Evolutionary conservation across 2,113 vertebrate species (phyloP).

Genomic region (Ptilonorhynchus violaceus): DNA sequence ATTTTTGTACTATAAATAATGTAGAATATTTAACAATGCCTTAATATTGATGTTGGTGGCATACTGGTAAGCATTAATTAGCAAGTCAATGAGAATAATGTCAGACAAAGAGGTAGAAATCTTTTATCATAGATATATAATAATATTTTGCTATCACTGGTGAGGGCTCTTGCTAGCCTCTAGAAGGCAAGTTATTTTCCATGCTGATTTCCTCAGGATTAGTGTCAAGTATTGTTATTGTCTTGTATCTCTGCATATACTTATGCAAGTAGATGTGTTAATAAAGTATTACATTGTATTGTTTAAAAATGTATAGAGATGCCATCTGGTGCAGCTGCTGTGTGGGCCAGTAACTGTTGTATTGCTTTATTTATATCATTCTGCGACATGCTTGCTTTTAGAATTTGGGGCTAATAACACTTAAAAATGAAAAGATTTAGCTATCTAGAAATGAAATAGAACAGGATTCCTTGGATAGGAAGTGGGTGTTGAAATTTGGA

Average conservation of each 20-base stretch:
- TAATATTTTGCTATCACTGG: background rate
- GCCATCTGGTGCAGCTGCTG: constrained; percentile 40
- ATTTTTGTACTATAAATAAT: constrained; percentile 55
- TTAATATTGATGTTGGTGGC: constrained; percentile 50
- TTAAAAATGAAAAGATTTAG: background rate
- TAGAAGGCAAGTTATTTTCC: constrained; percentile 28
- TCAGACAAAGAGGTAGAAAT: constrained; percentile 46
- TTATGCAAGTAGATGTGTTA: constrained; percentile 25
- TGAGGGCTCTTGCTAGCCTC: constrained; percentile 7
- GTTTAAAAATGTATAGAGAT: constrained; percentile 50
- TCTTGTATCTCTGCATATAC: constrained; percentile 16
- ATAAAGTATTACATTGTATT: background rate
- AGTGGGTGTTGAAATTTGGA: background rate
- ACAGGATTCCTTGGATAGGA: background rate
- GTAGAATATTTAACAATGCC: constrained; percentile 47
- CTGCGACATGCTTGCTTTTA: background rate
- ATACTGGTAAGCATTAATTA: constrained; percentile 23
- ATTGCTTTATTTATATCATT: constrained; percentile 29
- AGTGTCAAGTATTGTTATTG: constrained; percentile 12
- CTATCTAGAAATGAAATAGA: background rate
- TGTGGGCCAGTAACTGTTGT: constrained; percentile 29
- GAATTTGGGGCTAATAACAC: background rate
- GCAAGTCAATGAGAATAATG: constrained; percentile 54
- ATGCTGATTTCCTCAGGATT: constrained; percentile 25
- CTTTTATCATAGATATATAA: constrained; percentile 15